A percentile compares a stretch with the other conserved stretches of the same genome.
Conservation (phyloP, 2,888 invertebrate species). For the Scaptomyza polygonia region DNA sequence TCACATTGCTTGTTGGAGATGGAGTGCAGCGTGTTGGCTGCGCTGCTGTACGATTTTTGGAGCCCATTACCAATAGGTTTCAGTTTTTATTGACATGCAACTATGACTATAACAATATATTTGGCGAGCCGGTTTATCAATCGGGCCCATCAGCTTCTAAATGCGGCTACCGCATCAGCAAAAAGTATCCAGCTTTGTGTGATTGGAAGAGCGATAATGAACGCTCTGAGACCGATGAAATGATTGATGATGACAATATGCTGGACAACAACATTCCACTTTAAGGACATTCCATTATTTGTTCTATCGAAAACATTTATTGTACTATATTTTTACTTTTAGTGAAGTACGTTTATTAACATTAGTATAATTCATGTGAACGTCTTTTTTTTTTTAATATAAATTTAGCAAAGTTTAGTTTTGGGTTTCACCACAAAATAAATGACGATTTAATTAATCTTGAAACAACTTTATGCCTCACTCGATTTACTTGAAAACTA, state of each 20-base stretch:
- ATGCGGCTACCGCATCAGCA: slow-evolving; percentile 70
- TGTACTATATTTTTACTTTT: neutral
- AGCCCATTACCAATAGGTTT: slow-evolving; percentile 39
- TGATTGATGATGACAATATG: slow-evolving; percentile 58
- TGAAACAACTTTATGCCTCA: too few relatives aligned
- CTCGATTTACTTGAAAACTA: too few relatives aligned
- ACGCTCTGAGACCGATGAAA: slow-evolving; percentile 68
- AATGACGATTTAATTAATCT: too few relatives aligned
- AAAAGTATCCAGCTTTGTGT: slow-evolving; percentile 77
- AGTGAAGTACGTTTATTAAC: neutral
- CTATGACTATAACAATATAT: slow-evolving; percentile 82
- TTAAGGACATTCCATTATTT: neutral
- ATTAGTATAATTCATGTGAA: too few relatives aligned
- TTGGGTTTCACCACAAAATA: too few relatives aligned
- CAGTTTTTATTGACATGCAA: slow-evolving; percentile 82
- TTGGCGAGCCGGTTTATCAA: slow-evolving; percentile 76
- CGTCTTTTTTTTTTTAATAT: too few relatives aligned
- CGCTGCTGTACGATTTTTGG: slow-evolving; percentile 76
- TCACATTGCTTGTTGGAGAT: slow-evolving; percentile 81
- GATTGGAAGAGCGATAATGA: slow-evolving; percentile 67
- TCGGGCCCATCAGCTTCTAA: slow-evolving; percentile 76
- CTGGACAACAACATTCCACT: slow-evolving; percentile 59
- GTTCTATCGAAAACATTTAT: neutral
- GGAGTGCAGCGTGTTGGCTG: slow-evolving; percentile 82
- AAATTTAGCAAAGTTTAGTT: too few relatives aligned